These are phyloP conservation scores for Apotomis turbidana DNA, from an alignment of 2,888 invertebrate genomes.

Conservation along the genomic window DNA sequence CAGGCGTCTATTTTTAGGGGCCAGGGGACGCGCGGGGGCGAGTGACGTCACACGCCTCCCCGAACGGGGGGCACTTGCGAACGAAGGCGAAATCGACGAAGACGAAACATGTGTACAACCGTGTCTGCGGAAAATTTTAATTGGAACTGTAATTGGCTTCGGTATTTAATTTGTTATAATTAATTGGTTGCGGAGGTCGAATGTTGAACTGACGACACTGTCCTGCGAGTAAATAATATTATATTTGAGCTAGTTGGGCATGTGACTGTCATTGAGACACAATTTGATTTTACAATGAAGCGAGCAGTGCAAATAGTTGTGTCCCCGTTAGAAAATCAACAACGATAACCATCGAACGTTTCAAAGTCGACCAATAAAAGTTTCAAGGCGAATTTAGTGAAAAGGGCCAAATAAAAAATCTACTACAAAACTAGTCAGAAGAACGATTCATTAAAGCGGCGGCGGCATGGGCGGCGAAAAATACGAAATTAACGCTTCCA, in stretches of 20 bases:
- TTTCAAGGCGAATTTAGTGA: conserved; percentile 16
- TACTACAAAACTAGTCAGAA: conserved; percentile 7
- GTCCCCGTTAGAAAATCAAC: conserved; percentile 20
- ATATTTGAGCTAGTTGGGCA: conserved; percentile 22
- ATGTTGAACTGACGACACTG: conserved; percentile 14
- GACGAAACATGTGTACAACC: conserved; percentile 55
- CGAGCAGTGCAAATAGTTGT: conserved; percentile 4
- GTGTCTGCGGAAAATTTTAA: conserved; percentile 41
- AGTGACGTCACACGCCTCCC: conserved; percentile 63
- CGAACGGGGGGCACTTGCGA: conserved; percentile 49
- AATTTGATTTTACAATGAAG: conserved; percentile 30
- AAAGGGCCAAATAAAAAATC: conserved; percentile 16
- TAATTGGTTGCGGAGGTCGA: conserved; percentile 30
- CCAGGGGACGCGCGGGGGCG: conserved; percentile 51
- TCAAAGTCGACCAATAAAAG: conserved; percentile 4
- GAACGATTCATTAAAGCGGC: conserved; percentile 22
- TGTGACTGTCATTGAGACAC: conserved; percentile 20
- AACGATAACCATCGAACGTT: conserved; percentile 9
- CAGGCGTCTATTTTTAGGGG: conserved; percentile 77
- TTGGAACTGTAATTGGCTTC: conserved; percentile 36
- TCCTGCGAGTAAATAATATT: not conserved
- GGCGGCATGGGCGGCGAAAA: conserved; percentile 27
- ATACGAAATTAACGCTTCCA: conserved; percentile 20
- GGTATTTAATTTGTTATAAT: conserved; percentile 32
- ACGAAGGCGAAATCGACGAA: conserved; percentile 60